Conservation (phyloP, 2,888 invertebrate genomes). For the Protonemura montana region DNA sequence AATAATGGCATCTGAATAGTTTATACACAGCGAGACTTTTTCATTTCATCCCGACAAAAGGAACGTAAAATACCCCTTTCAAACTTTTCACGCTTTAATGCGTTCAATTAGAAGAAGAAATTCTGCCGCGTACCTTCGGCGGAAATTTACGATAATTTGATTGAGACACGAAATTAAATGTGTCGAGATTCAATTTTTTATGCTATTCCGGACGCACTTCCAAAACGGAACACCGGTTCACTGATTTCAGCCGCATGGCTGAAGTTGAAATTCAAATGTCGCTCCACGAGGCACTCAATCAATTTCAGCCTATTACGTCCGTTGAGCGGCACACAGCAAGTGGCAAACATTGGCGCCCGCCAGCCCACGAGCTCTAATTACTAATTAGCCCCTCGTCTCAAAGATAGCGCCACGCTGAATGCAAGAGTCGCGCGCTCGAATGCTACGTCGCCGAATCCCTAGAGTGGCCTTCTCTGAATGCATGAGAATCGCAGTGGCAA, state of each 20-base stretch:
- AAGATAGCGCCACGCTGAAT: not conserved
- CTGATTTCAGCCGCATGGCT: not conserved
- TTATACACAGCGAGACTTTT: not conserved
- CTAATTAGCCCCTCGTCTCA: not conserved
- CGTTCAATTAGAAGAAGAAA: not conserved
- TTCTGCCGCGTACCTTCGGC: not conserved
- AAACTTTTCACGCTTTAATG: not conserved
- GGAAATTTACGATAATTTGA: not conserved
- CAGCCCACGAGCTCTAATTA: not conserved
- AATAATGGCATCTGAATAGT: not conserved
- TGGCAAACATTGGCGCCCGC: not conserved
- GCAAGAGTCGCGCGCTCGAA: not conserved
- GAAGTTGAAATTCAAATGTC: not conserved
- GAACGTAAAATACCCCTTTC: not conserved
- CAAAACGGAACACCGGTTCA: not conserved
- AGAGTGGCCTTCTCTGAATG: not conserved
- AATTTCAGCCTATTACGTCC: constrained; percentile 7
- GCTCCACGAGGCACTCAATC: not conserved
- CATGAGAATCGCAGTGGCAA: not conserved
- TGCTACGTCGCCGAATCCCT: not conserved
- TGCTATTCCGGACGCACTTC: not conserved
- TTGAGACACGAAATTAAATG: not conserved
- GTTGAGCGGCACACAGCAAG: not conserved
- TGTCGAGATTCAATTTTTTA: constrained; percentile 9
- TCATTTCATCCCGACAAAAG: not conserved